Percentiles rank a stretch among this genome's conserved stretches.
phyloP scores from a whole-genome alignment of 2,888 invertebrate genomes.

The Barypeithes pellucidus region DNA sequence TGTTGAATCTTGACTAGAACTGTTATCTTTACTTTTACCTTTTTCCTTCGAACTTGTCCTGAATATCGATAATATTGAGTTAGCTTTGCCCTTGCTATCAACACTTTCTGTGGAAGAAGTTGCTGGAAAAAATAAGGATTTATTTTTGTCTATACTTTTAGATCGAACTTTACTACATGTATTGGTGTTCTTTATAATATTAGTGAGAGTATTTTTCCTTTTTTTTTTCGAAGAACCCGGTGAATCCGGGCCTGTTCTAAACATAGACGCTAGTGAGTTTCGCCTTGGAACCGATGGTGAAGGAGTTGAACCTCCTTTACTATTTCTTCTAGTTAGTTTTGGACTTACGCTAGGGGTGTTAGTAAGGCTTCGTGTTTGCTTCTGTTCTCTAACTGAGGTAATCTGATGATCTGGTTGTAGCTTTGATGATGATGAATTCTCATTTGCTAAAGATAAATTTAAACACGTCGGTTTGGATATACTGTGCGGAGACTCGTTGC shows the following conservation, averaged over 20 bases:
- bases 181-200: slow-evolving; percentile 67
- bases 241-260: slow-evolving; percentile 81
- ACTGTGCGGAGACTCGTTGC: slow-evolving; percentile 59
- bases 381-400: slow-evolving; percentile 36
- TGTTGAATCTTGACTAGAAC: slow-evolving; percentile 33
- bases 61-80: slow-evolving; percentile 80
- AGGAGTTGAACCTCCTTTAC: slow-evolving; percentile 72
- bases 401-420: slow-evolving; percentile 29
- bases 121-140: slow-evolving; percentile 71
- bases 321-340: slow-evolving; percentile 67
- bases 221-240: slow-evolving; percentile 71
- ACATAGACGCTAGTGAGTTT: slow-evolving; percentile 87
- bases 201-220: slow-evolving; percentile 66
- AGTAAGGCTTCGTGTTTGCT: slow-evolving; percentile 59
- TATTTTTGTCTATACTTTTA: slow-evolving; percentile 74
- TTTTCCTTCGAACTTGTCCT: slow-evolving; percentile 75
- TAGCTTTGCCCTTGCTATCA: slow-evolving; percentile 73
- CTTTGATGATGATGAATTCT: neutral
- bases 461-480: slow-evolving; percentile 75
- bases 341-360: slow-evolving; percentile 71
- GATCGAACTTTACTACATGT: slow-evolving; percentile 66
- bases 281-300: slow-evolving; percentile 85
- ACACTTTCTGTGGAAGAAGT: slow-evolving; percentile 72
- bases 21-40: slow-evolving; percentile 67
- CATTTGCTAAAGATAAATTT: slow-evolving; percentile 64